These are phyloP conservation scores for Bubo bubo DNA, from an alignment of 2,113 vertebrate species.

Conservation along the genomic window DNA sequence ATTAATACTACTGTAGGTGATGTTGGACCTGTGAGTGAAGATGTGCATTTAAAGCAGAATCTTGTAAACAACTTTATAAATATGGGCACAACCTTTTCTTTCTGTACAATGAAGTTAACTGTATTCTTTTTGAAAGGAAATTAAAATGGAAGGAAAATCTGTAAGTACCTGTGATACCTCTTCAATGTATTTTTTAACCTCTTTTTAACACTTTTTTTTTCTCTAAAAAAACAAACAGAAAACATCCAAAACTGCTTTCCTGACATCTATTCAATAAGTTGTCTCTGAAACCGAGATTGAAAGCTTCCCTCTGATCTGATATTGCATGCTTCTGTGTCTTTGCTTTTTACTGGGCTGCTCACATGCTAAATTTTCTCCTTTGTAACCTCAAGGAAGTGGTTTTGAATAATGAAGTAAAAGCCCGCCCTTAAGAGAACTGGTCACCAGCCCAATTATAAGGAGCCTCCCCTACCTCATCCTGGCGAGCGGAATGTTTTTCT, in stretches of 20 bases:
- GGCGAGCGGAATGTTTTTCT: not conserved
- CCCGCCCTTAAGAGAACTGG: not conserved
- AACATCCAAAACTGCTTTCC: not conserved
- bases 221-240: not conserved
- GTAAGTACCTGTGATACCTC: not conserved
- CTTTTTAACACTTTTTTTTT: not conserved
- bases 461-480: constrained; percentile 17
- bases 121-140: not conserved
- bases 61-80: not conserved
- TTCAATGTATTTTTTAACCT: not conserved
- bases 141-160: not conserved
- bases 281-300: not conserved
- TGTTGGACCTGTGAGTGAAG: not conserved
- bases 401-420: not conserved
- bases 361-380: not conserved
- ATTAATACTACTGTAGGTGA: not conserved
- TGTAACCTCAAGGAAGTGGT: not conserved
- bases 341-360: not conserved
- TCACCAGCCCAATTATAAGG: not conserved
- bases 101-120: not conserved
- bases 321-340: not conserved
- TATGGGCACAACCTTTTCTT: not conserved
- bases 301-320: not conserved
- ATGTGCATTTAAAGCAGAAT: not conserved
- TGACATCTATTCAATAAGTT: not conserved